Conservation (phyloP, 2,113 vertebrate species). For the Fregata magnificens region DNA sequence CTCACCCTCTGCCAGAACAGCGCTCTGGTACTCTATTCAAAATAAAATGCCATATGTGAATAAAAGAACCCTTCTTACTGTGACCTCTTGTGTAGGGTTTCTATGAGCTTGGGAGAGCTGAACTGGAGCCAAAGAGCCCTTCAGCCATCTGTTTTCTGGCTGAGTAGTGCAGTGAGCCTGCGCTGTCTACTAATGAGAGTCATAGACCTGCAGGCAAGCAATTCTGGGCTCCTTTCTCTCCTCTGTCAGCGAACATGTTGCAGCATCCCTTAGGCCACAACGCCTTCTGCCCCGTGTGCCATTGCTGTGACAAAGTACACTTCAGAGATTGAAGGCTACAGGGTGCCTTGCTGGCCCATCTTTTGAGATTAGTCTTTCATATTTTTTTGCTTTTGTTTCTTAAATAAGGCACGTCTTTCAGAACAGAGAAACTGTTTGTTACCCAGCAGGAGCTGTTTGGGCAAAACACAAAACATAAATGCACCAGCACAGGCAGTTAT, state of each 20-base stretch:
- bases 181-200: not conserved
- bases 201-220: constrained; percentile 17
- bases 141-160: constrained; percentile 55
- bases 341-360: not conserved
- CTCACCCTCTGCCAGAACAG: constrained; percentile 8
- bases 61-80: not conserved
- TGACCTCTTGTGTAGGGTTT: constrained; percentile 9
- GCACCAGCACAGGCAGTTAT: not conserved
- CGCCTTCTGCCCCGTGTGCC: constrained; percentile 3
- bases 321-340: not conserved
- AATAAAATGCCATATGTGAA: constrained; percentile 47
- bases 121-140: constrained; percentile 44
- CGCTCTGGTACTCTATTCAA: constrained; percentile 45
- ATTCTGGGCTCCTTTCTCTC: constrained; percentile 3
- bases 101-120: constrained; percentile 25
- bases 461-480: not conserved
- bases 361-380: not conserved
- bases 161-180: constrained; percentile 12
- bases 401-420: not conserved
- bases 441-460: not conserved
- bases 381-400: not conserved
- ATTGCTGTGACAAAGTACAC: not conserved
- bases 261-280: not conserved
- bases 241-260: not conserved
- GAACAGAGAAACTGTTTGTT: not conserved